Base-by-base conservation (phyloP, 1,140 invertebrate genomes). In the Hylaeus volcanicus region DNA sequence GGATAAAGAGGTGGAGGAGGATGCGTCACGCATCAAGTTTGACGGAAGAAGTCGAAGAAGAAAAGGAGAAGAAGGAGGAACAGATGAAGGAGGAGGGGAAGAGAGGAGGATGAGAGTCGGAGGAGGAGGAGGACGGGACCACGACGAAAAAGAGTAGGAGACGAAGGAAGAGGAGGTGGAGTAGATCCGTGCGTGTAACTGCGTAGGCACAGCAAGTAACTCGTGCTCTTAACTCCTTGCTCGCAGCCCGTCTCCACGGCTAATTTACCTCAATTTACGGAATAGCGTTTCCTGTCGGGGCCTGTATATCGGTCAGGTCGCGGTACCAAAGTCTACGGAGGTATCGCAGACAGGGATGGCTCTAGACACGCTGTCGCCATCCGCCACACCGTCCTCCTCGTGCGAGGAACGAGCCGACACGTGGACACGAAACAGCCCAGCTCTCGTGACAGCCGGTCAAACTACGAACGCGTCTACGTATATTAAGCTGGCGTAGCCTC, bases 181-280 rank as follows among this genome's bases (percentile, higher is more conserved):
- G 61, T 15, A 64, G 53, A 53, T 79, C 71, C 61, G 60, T 75
- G 82, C 74, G 58, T 82, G 68, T 81, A 89, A 88, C 85, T 89
- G 89, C 88, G 88, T 90, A 90, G 89, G 89, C 86, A 88, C 73
- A 78, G 79, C 71, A 75, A 81, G 75, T 87, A 84, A 83, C 84
- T 86, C 70, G 69, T 72, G 73, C 55, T 87, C 74, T 88, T 79
- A 86, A 87, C 81, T 85, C 73, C 63, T 78, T 55, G 65, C 75
- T 74, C 65, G 75, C 61, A 83, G 74, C 48, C 79, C 80, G 88
- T 90, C 88, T 86, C 81, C 84, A 83, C 69, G 70, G 75, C 73
- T 90, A 91, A 91, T 91, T 91, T 91, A 89, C 88, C 86, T 90
- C 89, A 90, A 91, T 91, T 90, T 91, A 89, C 88, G 88, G 89